Percentiles rank a stretch among this genome's conserved stretches.
phyloP scores from a whole-genome alignment of 2,113 vertebrate genomes.

The Camelus dromedarius region DNA sequence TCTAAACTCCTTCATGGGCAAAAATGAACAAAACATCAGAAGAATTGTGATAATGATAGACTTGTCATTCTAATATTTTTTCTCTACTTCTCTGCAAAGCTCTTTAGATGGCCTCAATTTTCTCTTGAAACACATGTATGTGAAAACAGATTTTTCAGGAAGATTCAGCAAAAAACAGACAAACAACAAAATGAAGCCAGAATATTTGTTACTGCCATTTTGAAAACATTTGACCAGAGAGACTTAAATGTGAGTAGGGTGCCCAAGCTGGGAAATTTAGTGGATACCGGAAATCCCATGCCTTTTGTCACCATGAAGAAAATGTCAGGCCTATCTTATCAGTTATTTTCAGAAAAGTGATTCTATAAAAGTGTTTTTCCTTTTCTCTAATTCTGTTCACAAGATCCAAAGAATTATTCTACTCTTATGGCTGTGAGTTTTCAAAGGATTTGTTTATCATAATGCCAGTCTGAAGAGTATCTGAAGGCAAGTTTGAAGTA shows the following conservation, averaged over 20 bases:
- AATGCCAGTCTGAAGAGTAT: slow-evolving; percentile 65
- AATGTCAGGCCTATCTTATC: slow-evolving; percentile 68
- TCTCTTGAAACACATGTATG: background rate
- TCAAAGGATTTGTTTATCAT: slow-evolving; percentile 51
- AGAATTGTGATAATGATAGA: background rate
- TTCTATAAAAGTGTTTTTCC: slow-evolving; percentile 71
- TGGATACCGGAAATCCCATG: slow-evolving; percentile 72
- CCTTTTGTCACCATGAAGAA: slow-evolving; percentile 45
- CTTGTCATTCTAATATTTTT: background rate
- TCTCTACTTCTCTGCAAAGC: background rate
- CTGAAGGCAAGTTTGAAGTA: slow-evolving; percentile 70
- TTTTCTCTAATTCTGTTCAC: slow-evolving; percentile 66
- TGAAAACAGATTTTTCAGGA: background rate
- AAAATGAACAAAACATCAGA: slow-evolving; percentile 18
- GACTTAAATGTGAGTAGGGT: background rate
- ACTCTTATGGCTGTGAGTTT: slow-evolving; percentile 48
- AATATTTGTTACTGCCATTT: background rate
- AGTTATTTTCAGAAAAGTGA: slow-evolving; percentile 75
- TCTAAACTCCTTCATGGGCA: background rate
- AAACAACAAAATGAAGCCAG: background rate
- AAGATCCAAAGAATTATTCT: slow-evolving; percentile 57
- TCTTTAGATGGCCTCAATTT: background rate
- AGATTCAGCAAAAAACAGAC: background rate
- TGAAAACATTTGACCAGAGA: slow-evolving; percentile 47
- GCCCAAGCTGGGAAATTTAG: slow-evolving; percentile 55